Percentiles rank a stretch among this genome's conserved stretches.
Conservation (phyloP, 2,113 vertebrate species). For the Prionailurus bengalensis region DNA sequence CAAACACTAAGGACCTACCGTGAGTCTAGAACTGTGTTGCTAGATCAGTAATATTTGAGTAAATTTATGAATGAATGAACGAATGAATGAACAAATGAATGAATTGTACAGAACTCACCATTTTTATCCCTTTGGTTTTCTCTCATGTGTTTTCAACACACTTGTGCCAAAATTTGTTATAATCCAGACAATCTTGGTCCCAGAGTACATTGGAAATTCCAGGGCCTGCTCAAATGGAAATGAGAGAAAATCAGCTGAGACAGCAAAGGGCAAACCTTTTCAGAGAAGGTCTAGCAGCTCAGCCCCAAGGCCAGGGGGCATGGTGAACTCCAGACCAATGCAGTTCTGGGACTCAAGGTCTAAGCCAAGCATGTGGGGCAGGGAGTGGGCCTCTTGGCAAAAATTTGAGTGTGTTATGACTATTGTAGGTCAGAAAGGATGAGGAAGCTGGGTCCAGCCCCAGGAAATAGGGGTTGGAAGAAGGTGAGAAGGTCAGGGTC, state of each 20-base stretch:
- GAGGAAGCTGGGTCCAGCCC: neutral
- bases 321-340: neutral
- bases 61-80: slow-evolving; percentile 20
- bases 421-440: neutral
- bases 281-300: neutral
- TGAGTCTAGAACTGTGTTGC: neutral
- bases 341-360: neutral
- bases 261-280: neutral
- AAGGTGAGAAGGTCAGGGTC: neutral
- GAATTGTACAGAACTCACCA: neutral
- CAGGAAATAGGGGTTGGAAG: neutral
- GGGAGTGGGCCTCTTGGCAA: neutral
- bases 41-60: neutral
- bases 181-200: neutral
- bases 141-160: neutral
- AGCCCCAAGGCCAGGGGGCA: neutral
- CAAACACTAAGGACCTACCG: neutral
- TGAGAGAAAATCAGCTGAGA: neutral
- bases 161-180: neutral
- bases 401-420: neutral
- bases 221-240: neutral
- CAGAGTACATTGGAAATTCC: neutral
- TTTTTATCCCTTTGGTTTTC: neutral
- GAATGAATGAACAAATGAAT: neutral
- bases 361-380: neutral